Evolutionary conservation across 2,888 invertebrate genomes (phyloP), one percentile per base, ranked within the genome.

Genomic region (Netelia virgata): DNA sequence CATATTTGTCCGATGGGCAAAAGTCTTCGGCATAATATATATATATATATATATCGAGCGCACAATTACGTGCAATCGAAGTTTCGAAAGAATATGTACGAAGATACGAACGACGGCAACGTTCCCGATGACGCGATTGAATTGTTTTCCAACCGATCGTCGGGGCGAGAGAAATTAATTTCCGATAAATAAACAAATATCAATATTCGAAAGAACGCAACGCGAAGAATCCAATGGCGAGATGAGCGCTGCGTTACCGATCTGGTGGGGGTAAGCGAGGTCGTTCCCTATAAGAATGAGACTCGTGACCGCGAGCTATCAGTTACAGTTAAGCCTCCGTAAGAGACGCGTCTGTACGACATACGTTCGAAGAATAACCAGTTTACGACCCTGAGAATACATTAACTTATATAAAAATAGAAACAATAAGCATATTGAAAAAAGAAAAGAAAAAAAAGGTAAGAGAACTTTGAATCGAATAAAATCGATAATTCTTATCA

Each of bases 241-340:
- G 66, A 50, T 55, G 50, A 36, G 8, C 43, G 66, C 82, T 86
- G 73, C 75, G 69, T 84, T 82, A 83, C 66, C 84, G 73, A 74
- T 76, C 43, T 76, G 84, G 87, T 82, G 87, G 86, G 87, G 16
- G 57, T 57, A 47, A 57, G 16, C 36, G 57, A 75, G 68, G 81
- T 72, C 55, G 81, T 70, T 69, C 69, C 64, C 61, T 87, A 87
- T 87, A 87, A 87, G 84, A 85, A 86, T 84, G 87, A 53, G 63
- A 57, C 81, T 10, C 41, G 55, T 70, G 61, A 55, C 61, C 57
- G 43, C 57, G 43, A 63, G 50, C 69, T 64, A 78, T 78, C 75
- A 84, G 84, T 84, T 84, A 66, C 82, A 72, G 64, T 61, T 74
- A 82, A 47, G 74, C 82, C 50, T 59, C 66, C 53, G 64, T 43